These are phyloP conservation scores for Eledone cirrhosa DNA, from an alignment of 2,888 invertebrate species.

Conservation along the genomic window DNA sequence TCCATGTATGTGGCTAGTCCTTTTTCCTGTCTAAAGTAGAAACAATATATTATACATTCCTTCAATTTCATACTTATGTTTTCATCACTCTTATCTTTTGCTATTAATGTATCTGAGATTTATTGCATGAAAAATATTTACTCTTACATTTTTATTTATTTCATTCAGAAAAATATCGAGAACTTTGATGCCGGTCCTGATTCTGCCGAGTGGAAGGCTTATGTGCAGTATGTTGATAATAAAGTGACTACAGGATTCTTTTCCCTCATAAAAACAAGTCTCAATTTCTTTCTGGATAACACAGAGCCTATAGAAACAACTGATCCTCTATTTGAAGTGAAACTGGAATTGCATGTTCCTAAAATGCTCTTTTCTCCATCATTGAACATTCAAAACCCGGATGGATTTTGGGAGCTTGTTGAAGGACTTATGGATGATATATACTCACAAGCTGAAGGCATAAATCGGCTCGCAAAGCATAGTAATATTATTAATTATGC, in stretches of 20 bases:
- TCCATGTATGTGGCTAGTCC: too few species aligned
- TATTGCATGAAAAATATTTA: too few species aligned
- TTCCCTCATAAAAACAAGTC: slow-evolving; percentile 27
- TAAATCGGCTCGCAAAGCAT: slow-evolving; percentile 27
- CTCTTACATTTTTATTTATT: neutral
- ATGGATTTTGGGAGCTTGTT: slow-evolving; percentile 32
- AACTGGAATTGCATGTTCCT: slow-evolving; percentile 31
- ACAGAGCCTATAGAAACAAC: slow-evolving; percentile 14
- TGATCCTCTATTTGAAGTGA: slow-evolving; percentile 29
- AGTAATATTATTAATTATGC: neutral
- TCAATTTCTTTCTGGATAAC: slow-evolving; percentile 32
- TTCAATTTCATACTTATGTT: too few species aligned
- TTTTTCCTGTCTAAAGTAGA: too few species aligned
- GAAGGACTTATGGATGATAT: slow-evolving; percentile 31
- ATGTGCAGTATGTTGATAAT: slow-evolving; percentile 34
- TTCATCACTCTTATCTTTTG: too few species aligned
- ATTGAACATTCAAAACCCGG: slow-evolving; percentile 22
- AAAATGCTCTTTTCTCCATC: slow-evolving; percentile 32
- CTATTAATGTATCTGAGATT: too few species aligned
- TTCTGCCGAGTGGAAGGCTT: slow-evolving; percentile 27
- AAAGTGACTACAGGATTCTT: slow-evolving; percentile 33
- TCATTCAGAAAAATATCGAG: slow-evolving; percentile 75
- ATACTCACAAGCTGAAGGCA: slow-evolving; percentile 27
- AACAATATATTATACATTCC: too few species aligned
- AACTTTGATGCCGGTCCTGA: neutral